Conservation (phyloP, 2,113 vertebrate genomes). For the Corythornis vintsioides region DNA sequence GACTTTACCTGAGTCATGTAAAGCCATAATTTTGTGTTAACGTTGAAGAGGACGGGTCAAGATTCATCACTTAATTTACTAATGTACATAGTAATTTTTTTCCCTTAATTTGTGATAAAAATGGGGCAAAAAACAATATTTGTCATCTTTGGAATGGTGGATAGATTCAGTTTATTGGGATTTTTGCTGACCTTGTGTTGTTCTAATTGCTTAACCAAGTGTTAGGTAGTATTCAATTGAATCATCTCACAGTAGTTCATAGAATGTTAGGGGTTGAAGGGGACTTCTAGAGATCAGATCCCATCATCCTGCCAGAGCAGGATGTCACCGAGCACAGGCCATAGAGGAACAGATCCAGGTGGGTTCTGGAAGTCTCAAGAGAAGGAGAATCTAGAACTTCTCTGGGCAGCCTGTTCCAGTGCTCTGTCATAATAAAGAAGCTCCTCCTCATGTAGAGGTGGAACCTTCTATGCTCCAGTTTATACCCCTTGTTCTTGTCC, state of each 20-base stretch:
- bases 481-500: no score
- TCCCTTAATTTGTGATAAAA: not conserved
- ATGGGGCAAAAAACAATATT: not conserved
- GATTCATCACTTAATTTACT: not conserved
- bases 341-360: no score
- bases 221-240: not conserved
- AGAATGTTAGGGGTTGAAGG: no score
- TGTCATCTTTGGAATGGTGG: not conserved
- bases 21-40: not conserved
- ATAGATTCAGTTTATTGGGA: not conserved
- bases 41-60: not conserved
- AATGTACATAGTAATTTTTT: fast-evolving
- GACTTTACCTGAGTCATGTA: not conserved
- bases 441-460: no score
- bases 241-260: not conserved
- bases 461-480: no score
- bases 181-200: not conserved
- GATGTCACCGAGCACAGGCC: no score
- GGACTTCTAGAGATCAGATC: no score
- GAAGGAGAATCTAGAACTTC: no score
- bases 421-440: no score
- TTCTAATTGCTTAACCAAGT: not conserved
- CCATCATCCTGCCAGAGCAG: no score
- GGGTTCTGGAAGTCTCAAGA: no score
- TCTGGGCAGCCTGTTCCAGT: no score